A percentile compares a stretch with the other conserved stretches of the same genome.
Conservation (phyloP, 1,140 invertebrate genomes). For the Amyelois transitella region DNA sequence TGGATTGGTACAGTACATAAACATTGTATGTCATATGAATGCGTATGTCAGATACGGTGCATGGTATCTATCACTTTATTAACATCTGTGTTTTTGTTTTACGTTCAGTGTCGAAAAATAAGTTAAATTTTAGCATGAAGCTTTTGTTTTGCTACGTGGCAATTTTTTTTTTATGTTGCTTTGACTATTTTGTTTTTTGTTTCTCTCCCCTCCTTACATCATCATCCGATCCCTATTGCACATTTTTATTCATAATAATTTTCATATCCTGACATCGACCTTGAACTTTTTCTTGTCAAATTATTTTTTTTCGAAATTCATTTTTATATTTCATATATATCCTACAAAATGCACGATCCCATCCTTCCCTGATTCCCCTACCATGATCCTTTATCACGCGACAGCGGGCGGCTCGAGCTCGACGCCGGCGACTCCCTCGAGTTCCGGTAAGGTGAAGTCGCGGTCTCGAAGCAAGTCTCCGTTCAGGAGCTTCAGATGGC, state of each 20-base stretch:
- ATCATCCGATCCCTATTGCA: background rate
- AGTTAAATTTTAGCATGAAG: conserved; percentile 38
- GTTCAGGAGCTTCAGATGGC: conserved; percentile 92
- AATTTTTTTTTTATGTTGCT: conserved; percentile 61
- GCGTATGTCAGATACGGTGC: conserved; percentile 28
- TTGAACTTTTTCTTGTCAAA: background rate
- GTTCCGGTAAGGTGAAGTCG: conserved; percentile 79
- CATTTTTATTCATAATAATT: conserved; percentile 1
- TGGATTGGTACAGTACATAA: background rate
- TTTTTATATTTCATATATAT: conserved; percentile 4
- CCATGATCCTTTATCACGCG: conserved; percentile 11
- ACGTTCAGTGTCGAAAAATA: conserved; percentile 21
- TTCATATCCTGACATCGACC: too few species aligned
- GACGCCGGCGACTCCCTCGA: conserved; percentile 54
- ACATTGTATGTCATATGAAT: conserved; percentile 1
- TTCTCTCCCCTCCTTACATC: conserved; percentile 27
- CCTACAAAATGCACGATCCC: conserved; percentile 1
- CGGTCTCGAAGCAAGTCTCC: conserved; percentile 91
- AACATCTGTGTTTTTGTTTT: conserved; percentile 49
- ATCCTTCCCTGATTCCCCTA: conserved; percentile 17
- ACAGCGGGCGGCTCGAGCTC: conserved; percentile 52
- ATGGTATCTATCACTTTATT: conserved; percentile 17
- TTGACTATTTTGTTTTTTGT: conserved; percentile 59
- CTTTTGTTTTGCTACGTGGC: conserved; percentile 59
- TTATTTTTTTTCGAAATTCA: background rate